Percentiles rank a stretch among this genome's conserved stretches.
These are phyloP conservation scores for Drosophila albomicans DNA, from an alignment of 1,140 invertebrate species.

Conservation along the genomic window DNA sequence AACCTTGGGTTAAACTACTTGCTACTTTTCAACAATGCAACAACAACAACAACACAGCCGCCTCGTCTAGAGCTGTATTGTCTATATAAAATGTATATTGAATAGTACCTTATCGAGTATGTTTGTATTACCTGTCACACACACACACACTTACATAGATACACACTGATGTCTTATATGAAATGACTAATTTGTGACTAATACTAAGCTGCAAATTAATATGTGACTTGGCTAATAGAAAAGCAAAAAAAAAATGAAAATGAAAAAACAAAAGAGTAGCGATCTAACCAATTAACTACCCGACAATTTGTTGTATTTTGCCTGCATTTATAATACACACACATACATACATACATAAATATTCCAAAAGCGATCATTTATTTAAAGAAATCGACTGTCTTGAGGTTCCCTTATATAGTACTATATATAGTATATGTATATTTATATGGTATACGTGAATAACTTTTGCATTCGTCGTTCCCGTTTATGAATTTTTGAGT, in stretches of 20 bases:
- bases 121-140: slow-evolving; percentile 14
- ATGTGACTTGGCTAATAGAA: background rate
- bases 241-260: too few relatives aligned
- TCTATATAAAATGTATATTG: background rate
- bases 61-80: slow-evolving; percentile 4
- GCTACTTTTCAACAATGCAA: slow-evolving; percentile 14
- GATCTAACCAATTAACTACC: background rate
- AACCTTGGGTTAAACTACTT: slow-evolving; percentile 4
- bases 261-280: too few relatives aligned
- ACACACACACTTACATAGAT: slow-evolving; percentile 2
- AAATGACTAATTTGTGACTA: slow-evolving; percentile 17
- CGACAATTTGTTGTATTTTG: slow-evolving; percentile 40
- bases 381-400: slow-evolving; percentile 6
- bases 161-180: background rate
- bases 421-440: background rate
- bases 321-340: slow-evolving; percentile 43
- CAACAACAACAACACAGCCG: background rate
- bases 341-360: slow-evolving; percentile 11
- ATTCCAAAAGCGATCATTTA: slow-evolving; percentile 1
- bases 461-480: slow-evolving; percentile 20
- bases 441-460: background rate
- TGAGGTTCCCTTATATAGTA: background rate
- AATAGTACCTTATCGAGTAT: slow-evolving; percentile 28
- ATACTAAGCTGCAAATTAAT: slow-evolving; percentile 4
- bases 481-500: background rate